Conservation (phyloP, 2,888 invertebrate species). For the Phymatocera aterrima region DNA sequence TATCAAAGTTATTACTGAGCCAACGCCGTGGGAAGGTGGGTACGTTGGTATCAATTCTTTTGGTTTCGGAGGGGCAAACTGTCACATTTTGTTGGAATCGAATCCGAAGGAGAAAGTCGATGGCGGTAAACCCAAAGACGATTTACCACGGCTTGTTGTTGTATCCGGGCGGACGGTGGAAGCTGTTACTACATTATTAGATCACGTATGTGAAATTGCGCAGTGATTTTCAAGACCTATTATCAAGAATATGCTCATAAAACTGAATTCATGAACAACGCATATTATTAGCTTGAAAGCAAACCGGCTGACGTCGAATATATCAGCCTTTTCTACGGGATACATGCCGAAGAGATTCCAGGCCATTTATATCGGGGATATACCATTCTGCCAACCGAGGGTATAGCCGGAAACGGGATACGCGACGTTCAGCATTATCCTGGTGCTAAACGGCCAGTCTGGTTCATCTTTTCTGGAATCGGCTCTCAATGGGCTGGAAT, state of each 20-base stretch:
- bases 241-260: not conserved
- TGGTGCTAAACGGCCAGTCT: conserved; percentile 83
- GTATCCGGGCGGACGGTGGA: conserved; percentile 89
- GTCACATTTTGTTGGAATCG: conserved; percentile 82
- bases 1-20: conserved; percentile 84
- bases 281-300: conserved; percentile 72
- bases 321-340: conserved; percentile 78
- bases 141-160: conserved; percentile 84
- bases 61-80: conserved; percentile 95
- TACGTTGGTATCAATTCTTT: conserved; percentile 91
- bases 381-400: conserved; percentile 76
- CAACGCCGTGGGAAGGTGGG: conserved; percentile 83
- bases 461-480: conserved; percentile 95
- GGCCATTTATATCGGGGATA: conserved; percentile 88
- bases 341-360: conserved; percentile 76
- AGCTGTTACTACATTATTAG: conserved; percentile 81
- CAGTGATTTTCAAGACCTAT: not conserved
- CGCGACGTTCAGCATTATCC: conserved; percentile 80
- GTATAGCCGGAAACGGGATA: conserved; percentile 66
- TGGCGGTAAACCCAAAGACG: conserved; percentile 79
- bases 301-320: conserved; percentile 80
- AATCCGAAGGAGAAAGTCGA: conserved; percentile 80
- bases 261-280: not conserved
- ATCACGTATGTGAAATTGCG: conserved; percentile 79
- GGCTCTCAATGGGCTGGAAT: conserved; percentile 92